Base-by-base conservation (phyloP, 2,888 invertebrate species). In the Heliconius erato region DNA sequence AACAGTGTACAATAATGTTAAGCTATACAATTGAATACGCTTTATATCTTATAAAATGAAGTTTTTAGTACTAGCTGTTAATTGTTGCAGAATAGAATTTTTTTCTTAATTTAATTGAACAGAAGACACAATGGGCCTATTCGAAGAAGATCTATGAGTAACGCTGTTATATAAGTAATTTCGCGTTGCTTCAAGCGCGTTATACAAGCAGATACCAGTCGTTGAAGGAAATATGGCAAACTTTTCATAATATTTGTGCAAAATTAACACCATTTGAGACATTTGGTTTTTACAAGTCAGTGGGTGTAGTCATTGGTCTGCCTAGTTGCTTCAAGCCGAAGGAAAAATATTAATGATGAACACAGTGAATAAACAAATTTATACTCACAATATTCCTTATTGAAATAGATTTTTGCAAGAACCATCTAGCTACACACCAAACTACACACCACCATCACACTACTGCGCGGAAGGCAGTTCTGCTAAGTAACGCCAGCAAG, bases 201-300 rank as follows among this genome's bases (percentile, higher is more conserved):
- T 69, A 69, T n/a, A 40, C 23, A 69, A 32, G 7, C 7, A 69
- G 23, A 69, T 23, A 69, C 3, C 35, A 23, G 2, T 69, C 1
- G 23, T 69, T 26, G 1, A 12, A 68, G 68, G 28, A 68, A 32
- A 68, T 68, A 32, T 32, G 68, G 14, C 9, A 35, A 32, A 19
- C 32, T 68, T 9, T 68, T 23, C 19, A 14, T 19, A 7, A 19
- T 0, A 19, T 69, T 23, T 11, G 19, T 23, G 65, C 32, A 23
- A 68, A 69, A 40, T 69, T 69, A 69, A 35, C 69, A 69, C 69
- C 32, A 23, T 67, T 28, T 32, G 19, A 6, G 32, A 11, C 32
- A 69, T 71, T 71, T 72, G 14, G 16, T 44, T 72, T 72, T 44
- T 72, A 72, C 16, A 44, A 26, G 16, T 26, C 71, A 72, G 35